Conservation (phyloP, 1,140 invertebrate species). For the Hetaerina americana region DNA sequence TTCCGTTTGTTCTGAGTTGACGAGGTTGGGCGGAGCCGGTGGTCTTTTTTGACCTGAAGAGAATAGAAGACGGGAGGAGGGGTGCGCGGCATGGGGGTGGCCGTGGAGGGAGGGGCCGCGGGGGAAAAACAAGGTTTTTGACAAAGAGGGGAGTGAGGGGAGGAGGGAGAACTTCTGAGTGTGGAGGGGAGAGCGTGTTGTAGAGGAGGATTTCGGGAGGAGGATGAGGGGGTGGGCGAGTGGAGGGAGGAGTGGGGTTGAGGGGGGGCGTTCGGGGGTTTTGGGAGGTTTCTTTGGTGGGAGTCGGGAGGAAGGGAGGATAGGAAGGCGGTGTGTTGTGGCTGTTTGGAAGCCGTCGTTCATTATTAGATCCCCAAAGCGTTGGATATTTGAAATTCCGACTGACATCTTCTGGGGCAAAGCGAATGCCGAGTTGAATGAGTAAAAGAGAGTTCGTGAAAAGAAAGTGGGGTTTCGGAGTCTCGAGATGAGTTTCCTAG, state of each 20-base stretch:
- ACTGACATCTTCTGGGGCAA: background rate
- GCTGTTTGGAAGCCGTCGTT: background rate
- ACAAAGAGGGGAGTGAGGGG: no score
- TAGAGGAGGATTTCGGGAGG: no score
- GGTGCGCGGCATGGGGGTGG: background rate
- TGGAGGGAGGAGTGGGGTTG: no score
- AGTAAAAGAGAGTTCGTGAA: background rate
- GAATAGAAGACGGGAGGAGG: background rate
- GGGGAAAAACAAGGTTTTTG: no score
- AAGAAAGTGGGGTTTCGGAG: background rate
- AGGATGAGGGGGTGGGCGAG: no score
- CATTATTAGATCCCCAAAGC: background rate
- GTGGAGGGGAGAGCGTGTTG: no score
- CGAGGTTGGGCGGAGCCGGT: background rate
- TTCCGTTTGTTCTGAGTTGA: no score
- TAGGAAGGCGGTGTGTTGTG: no score
- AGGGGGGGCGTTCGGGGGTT: no score
- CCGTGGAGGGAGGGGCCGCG: background rate
- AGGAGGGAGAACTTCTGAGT: no score
- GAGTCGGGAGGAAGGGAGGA: no score
- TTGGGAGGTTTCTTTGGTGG: no score
- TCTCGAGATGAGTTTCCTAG: background rate
- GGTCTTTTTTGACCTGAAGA: background rate
- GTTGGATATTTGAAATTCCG: background rate
- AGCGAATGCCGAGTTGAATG: background rate